Conservation (phyloP, 2,113 vertebrate genomes). For the Hyperoodon ampullatus region DNA sequence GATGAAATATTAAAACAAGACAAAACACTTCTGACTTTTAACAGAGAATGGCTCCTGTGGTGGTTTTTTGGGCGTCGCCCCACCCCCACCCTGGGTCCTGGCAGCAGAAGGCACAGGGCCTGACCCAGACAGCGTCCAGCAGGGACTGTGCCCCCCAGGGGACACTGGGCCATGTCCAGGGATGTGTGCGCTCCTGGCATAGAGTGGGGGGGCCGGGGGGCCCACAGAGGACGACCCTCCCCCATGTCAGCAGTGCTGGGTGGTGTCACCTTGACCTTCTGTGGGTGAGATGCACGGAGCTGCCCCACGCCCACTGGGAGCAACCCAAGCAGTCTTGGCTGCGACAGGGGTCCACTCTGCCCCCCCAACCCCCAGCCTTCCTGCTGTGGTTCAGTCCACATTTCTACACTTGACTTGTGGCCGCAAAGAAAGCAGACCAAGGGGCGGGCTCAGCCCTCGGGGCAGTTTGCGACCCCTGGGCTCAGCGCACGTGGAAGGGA, state of each 20-base stretch:
- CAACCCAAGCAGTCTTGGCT: not conserved
- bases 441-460: fast-evolving
- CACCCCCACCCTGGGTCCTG: not conserved
- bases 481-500: not conserved
- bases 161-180: not conserved
- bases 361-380: not conserved
- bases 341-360: not conserved
- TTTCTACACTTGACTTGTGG: not conserved
- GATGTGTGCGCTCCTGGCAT: not conserved
- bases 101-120: not conserved
- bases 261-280: not conserved
- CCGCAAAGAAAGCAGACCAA: not conserved
- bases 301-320: not conserved
- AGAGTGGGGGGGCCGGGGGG: not conserved
- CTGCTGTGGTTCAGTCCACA: not conserved
- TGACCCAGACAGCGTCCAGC: not conserved
- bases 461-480: too few relatives aligned
- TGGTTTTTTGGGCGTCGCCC: not conserved
- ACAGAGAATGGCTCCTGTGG: not conserved
- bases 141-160: not conserved
- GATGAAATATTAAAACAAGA: slow-evolving; percentile 86
- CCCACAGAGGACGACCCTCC: not conserved
- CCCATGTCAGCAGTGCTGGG: not conserved
- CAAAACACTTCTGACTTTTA: slow-evolving; percentile 58
- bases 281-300: not conserved